Conservation (phyloP, 2,113 vertebrate species). For the Cebidichthys violaceus region DNA sequence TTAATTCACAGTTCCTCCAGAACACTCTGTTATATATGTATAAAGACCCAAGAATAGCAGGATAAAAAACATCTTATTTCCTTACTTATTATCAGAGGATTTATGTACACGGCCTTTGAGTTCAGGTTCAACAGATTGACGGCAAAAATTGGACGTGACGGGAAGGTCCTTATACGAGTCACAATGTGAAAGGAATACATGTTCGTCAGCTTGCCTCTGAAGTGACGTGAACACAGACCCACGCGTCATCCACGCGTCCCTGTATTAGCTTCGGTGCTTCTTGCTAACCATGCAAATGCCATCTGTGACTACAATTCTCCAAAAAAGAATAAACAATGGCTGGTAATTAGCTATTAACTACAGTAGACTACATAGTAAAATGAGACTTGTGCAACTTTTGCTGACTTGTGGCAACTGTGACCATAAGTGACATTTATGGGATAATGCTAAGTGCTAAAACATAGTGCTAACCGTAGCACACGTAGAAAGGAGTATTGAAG, state of each 20-base stretch:
- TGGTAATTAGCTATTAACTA: not conserved
- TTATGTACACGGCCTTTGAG: conserved; percentile 17
- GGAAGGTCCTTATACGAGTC: not conserved
- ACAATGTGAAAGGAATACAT: not conserved
- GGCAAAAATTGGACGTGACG: not conserved
- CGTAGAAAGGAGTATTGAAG: not conserved
- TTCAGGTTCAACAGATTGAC: conserved; percentile 7
- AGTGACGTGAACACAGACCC: not conserved
- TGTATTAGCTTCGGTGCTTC: not conserved
- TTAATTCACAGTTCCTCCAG: conserved; percentile 24
- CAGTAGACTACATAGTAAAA: not conserved
- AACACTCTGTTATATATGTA: not conserved
- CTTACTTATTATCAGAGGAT: conserved; percentile 11
- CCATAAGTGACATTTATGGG: not conserved
- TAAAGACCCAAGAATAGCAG: conserved; percentile 26
- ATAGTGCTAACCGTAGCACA: not conserved
- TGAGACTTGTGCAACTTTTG: not conserved
- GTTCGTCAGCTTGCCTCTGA: not conserved
- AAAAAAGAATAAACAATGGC: not conserved
- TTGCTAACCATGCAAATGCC: not conserved
- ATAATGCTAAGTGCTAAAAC: conserved; percentile 18
- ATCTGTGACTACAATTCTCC: not conserved
- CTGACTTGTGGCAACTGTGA: not conserved
- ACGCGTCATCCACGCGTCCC: not conserved
- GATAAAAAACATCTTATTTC: conserved; percentile 4